Evolutionary conservation across 2,113 vertebrate genomes (phyloP).

Genomic region (Pavo muticus): DNA sequence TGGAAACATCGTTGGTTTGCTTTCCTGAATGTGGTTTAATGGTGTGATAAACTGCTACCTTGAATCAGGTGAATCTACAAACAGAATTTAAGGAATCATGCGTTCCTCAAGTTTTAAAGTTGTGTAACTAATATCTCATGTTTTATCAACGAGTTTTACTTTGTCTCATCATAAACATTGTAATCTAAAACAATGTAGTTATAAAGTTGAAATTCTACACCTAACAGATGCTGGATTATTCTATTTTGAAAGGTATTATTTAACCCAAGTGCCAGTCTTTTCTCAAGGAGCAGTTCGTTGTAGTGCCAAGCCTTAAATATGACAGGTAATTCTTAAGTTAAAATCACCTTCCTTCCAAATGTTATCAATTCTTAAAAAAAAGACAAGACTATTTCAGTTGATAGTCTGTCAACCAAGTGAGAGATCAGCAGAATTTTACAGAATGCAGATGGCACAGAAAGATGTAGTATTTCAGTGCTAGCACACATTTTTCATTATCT

Average conservation of each 20-base stretch:
- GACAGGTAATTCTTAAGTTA: neutral
- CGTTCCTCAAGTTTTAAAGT: neutral
- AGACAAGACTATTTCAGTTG: neutral
- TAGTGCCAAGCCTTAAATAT: neutral
- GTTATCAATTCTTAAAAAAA: neutral
- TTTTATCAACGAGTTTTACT: neutral
- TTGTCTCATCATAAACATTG: neutral
- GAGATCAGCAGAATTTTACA: neutral
- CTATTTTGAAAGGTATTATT: neutral
- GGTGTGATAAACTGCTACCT: constrained; percentile 11
- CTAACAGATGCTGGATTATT: neutral
- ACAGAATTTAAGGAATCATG: neutral
- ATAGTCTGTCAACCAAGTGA: neutral
- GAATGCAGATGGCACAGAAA: constrained; percentile 10
- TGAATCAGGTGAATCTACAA: constrained; percentile 3
- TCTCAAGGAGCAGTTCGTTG: neutral
- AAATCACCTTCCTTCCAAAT: neutral
- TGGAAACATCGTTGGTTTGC: neutral
- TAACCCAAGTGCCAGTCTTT: neutral
- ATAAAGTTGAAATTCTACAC: neutral
- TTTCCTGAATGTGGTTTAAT: constrained; percentile 22
- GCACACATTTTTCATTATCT: constrained; percentile 64
- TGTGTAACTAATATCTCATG: neutral
- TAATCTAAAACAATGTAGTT: neutral
- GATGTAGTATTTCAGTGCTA: constrained; percentile 40